Evolutionary conservation across 2,113 vertebrate species (phyloP), one percentile per base, ranked within the genome.

Genomic region (Cardinalis cardinalis): DNA sequence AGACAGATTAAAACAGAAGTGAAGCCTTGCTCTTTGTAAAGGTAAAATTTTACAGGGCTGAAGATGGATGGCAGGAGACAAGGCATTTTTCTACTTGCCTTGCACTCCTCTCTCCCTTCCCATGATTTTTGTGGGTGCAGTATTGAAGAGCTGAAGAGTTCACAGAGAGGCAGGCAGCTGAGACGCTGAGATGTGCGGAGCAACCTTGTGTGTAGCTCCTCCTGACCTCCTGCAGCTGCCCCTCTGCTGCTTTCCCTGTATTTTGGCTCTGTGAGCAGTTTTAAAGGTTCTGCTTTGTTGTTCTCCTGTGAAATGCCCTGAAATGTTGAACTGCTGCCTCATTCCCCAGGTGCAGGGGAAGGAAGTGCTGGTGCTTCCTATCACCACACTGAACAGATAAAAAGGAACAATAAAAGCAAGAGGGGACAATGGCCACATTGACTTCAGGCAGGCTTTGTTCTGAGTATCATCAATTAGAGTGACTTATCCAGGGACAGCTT

Each of bases 371-470:
- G 5, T 46, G 6, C 40, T 18, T 13, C 0, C 4, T 26, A 7
- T 14, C 26, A 34, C n/a, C 29, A 16, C 6, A 7, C 11, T 44
- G 44, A 18, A 10, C 7, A 59, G 38, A 8, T 53, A 53, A 25
- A 17, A 29, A 76, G 43, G 66, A 89, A 8, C 5, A 25, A 5
- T 23, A 63, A 41, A 34, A 69, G 18, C 20, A 26, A 2, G 4
- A 61, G 32, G 11, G 13, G 13, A n/a, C 17, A 43, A 11, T 2
- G 59, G 17, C 12, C 4, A 1, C 0, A 0, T 55, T 82, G 24
- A 40, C 24, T 59, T 87, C 29, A 49, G 40, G 9, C 9, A 28
- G 40, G 20, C 61, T 84, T 69, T 87, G 11, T 69, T 87, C 38
- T 72, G 74, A 52, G 31, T 72, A 26, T n/a, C 43, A 65, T 32